Base-by-base conservation (phyloP, 2,888 invertebrate species). In the Euspilapteryx auroguttella region DNA sequence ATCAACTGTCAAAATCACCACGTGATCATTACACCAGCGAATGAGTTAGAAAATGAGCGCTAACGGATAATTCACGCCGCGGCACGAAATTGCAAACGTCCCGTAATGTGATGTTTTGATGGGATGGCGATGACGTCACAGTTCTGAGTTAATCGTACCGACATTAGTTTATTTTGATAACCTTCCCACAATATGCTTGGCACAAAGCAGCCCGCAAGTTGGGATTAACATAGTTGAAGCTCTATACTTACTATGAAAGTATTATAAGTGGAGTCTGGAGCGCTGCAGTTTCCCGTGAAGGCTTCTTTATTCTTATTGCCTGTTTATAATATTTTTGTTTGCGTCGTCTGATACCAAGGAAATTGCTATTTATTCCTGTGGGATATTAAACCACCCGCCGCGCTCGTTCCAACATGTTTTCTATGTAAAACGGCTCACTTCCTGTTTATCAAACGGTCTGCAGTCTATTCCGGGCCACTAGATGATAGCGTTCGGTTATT, bases 1-100 rank as follows among this genome's bases (percentile, higher is more conserved):
- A 43, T 49, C 42, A 61, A 62, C 69, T 71, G 73, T 73, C 73
- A 73, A 61, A 69, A 68, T 73, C 71, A 71, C 65, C 68, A 64
- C 63, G 65, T 62, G 69, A 68, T 69, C 64, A 55, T 68, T 71
- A 68, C 69, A 68, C 57, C 62, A 45, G 68, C 66, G 69, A 71
- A 66, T 61, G 68, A 62, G 57, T 62, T 54, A 59, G 69, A 64
- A 68, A 73, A 71, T 66, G 68, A 63, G 53, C 53, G 65, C 62
- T 52, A 59, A 46, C 55, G 58, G 59, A 59, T 73, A 73, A 75
- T 75, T 71, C 71, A 65, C 64, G 45, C 42, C 50, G 48, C 47
- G 53, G 55, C 64, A 66, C 63, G 68, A 68, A 64, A 61, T 63
- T 56, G 66, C 61, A 63, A 65, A n/a, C n/a, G n/a, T 57, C 59